Conservation (phyloP, 2,888 invertebrate species). For the Prenolepis imparis region DNA sequence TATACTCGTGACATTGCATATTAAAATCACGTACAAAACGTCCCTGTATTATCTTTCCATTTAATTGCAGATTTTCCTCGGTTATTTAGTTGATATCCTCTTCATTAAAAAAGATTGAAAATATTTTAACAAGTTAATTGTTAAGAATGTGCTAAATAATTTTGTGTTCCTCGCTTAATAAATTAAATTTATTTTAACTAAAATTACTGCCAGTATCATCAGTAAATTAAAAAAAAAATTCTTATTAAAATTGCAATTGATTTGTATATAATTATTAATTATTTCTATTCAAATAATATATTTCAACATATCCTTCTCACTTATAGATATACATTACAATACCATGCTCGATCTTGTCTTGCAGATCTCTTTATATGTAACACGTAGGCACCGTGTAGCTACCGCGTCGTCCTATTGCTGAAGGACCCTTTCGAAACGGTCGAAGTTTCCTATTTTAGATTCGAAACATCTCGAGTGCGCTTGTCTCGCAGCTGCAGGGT, state of each 20-base stretch:
- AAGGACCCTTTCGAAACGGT: slow-evolving; percentile 48
- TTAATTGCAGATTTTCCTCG: neutral
- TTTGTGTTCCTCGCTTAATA: neutral
- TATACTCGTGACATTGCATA: neutral
- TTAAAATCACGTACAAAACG: neutral
- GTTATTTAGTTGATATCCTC: neutral
- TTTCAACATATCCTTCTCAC: neutral
- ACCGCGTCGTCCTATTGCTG: slow-evolving; percentile 22
- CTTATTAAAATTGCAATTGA: neutral
- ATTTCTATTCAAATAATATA: neutral
- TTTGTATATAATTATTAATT: neutral
- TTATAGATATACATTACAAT: neutral
- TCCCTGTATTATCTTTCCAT: neutral
- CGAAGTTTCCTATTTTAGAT: slow-evolving; percentile 55
- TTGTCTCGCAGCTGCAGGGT: slow-evolving; percentile 52
- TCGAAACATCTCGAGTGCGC: slow-evolving; percentile 52
- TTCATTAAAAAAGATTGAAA: neutral
- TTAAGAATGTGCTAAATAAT: neutral
- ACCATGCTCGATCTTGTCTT: neutral
- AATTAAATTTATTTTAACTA: neutral
- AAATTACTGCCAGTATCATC: neutral
- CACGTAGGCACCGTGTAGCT: slow-evolving; percentile 6
- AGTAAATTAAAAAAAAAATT: neutral
- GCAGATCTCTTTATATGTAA: slow-evolving; percentile 6
- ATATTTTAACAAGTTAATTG: neutral